Base-by-base conservation (phyloP, 2,888 invertebrate species). In the Altica lythri region DNA sequence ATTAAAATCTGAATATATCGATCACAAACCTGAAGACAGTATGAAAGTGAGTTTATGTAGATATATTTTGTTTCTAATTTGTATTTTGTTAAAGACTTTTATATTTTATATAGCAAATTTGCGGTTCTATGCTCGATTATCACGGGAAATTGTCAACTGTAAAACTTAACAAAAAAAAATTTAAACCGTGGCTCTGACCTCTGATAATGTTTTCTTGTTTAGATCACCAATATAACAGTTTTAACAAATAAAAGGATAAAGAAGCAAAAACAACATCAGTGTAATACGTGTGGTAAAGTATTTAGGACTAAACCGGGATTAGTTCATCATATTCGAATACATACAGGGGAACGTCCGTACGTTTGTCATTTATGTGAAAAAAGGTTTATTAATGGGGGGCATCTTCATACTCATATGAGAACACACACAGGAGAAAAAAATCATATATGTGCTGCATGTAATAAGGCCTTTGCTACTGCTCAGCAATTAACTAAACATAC, bases 371-470 rank as follows among this genome's bases (percentile, higher is more conserved):
- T 77, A 25, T 77, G 77, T 49, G 74, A 76, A 54, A 77, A 77
- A 62, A 59, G 71, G 32, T 77, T 77, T 57, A 72, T 76, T 17
- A 77, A 77, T 51, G 76, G 77, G 2, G 77, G 77, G 0, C 77
- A 77, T 61, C 62, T 77, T 25, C 75, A 77, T 55, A 77, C 76
- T 0, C 77, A 77, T 55, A 76, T 77, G 77, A 63, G 75, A 50
- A 77, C 75, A 2, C 76, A 77, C 58, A 77, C 77, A 0, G 77
- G 77, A 2, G 77, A 77, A 53, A 77, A 77, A 57, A 76, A 76
- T 54, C 77, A 77, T 57, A 63, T 75, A n/a, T 77, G 77, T 62
- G 69, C 72, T 1, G 72, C 73, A 6, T 77, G 77, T 52, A 71
- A 61, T 43, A 77, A 77, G 64, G 75, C 75, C 2, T 77, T 77